Evolutionary conservation across 2,113 vertebrate genomes (phyloP).

Genomic region (Colius striatus): DNA sequence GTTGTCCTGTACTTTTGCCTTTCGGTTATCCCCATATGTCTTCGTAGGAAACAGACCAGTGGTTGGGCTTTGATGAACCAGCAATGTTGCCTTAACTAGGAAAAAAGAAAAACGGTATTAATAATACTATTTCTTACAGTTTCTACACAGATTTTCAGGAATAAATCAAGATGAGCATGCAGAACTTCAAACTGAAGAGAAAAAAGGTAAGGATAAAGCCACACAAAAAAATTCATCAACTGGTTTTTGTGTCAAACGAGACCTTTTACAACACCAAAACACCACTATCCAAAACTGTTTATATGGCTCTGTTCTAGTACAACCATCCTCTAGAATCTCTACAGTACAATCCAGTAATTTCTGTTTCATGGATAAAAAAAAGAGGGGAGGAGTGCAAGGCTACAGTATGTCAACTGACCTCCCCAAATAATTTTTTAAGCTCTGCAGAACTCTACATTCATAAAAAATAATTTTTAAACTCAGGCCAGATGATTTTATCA

Average conservation of each 20-base stretch:
- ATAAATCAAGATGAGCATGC: not conserved
- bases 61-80: constrained; percentile 92
- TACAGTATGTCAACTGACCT: not conserved
- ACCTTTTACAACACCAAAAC: not conserved
- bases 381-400: no score
- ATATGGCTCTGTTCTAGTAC: not conserved
- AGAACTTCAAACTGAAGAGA: not conserved
- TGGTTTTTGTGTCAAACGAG: not conserved
- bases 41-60: constrained; percentile 95
- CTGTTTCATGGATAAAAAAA: not conserved
- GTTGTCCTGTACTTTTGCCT: constrained; percentile 91
- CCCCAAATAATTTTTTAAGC: not conserved
- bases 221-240: not conserved
- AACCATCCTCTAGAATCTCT: not conserved
- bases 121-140: not conserved
- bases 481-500: not conserved
- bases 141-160: not conserved
- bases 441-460: not conserved
- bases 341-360: not conserved
- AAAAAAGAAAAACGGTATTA: not conserved
- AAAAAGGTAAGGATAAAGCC: not conserved
- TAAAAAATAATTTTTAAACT: not conserved
- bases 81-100: constrained; percentile 89
- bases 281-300: not conserved
- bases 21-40: constrained; percentile 82